Conservation (phyloP, 2,888 invertebrate species). For the Diarsia brunnea region DNA sequence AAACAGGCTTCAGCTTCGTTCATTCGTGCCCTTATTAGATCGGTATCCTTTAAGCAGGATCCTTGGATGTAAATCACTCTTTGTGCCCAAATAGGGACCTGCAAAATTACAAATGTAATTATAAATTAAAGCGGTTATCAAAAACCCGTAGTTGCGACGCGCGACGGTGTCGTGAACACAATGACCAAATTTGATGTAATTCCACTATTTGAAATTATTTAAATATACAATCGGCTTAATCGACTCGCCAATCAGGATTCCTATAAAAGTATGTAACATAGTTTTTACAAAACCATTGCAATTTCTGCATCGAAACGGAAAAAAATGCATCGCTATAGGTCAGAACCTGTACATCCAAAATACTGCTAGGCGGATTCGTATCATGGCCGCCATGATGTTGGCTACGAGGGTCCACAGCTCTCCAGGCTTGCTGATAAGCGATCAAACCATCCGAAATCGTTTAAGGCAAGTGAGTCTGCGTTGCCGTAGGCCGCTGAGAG, state of each 20-base stretch:
- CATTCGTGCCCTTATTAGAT: constrained; percentile 98
- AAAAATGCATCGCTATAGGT: too few species aligned
- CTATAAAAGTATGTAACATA: neutral
- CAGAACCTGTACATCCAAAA: neutral
- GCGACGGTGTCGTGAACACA: neutral
- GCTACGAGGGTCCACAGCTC: neutral
- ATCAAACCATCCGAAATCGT: too few species aligned
- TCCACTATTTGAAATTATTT: too few species aligned
- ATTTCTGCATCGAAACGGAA: too few species aligned
- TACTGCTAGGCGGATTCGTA: neutral
- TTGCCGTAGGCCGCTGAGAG: neutral
- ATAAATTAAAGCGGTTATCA: neutral
- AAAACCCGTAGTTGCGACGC: neutral
- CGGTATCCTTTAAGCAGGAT: constrained; percentile 98
- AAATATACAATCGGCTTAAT: too few species aligned
- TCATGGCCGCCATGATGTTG: neutral
- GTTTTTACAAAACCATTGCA: neutral
- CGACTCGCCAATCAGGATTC: neutral
- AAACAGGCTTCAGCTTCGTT: constrained; percentile 99
- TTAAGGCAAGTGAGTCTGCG: too few species aligned
- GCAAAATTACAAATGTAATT: constrained; percentile 71
- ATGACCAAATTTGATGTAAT: neutral
- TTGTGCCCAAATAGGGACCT: constrained; percentile 99
- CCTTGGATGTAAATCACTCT: constrained; percentile 99
- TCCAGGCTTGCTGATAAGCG: neutral